Evolutionary conservation across 2,113 vertebrate genomes (phyloP).

Genomic region (Eurystomus gularis): DNA sequence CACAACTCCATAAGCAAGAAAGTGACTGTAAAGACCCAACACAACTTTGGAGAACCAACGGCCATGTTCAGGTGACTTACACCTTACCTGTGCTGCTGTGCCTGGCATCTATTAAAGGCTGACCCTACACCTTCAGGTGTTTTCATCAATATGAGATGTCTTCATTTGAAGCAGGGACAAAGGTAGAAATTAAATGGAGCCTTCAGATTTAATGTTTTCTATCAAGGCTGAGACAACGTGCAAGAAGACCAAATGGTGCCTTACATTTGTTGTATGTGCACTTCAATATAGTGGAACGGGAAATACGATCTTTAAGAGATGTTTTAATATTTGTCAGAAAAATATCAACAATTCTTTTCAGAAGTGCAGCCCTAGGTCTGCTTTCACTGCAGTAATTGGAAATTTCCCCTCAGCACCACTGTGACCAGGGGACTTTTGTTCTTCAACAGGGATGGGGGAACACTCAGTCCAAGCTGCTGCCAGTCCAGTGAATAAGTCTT

Average conservation of each 20-base stretch:
- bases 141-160: not conserved
- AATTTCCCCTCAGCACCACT: not conserved
- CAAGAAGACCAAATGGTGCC: not conserved
- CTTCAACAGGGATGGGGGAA: not conserved
- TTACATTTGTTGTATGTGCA: not conserved
- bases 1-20: not conserved
- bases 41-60: not conserved
- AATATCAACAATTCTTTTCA: not conserved
- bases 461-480: accelerated
- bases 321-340: not conserved
- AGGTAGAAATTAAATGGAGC: not conserved
- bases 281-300: not conserved
- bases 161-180: not conserved
- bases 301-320: not conserved
- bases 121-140: not conserved
- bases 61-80: accelerated
- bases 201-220: not conserved
- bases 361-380: not conserved
- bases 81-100: not conserved
- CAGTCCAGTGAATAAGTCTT: not conserved
- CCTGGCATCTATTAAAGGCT: not conserved
- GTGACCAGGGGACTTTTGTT: not conserved
- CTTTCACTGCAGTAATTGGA: not conserved
- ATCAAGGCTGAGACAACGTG: not conserved
- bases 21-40: not conserved